Conservation (phyloP, 2,113 vertebrate species). For the Candoia aspera region DNA sequence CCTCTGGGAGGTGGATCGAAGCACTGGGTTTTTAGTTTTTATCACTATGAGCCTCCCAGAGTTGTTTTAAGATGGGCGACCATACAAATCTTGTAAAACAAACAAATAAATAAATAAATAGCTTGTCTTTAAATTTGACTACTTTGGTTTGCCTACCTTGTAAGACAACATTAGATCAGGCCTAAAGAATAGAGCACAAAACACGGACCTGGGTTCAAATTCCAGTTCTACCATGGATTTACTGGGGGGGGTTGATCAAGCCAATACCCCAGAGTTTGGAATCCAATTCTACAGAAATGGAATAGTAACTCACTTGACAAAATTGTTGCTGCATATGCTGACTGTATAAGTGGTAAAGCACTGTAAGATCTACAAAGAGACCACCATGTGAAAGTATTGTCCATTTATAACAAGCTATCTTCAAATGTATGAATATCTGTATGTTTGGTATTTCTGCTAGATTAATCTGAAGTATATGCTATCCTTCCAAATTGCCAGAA, state of each 20-base stretch:
- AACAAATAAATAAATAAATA: not conserved
- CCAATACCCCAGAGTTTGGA: too few species aligned
- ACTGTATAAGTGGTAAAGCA: not conserved
- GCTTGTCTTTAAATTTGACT: not conserved
- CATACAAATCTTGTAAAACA: not conserved
- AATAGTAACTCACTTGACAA: not conserved
- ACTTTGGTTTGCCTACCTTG: not conserved
- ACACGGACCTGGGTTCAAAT: not conserved
- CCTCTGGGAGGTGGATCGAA: not conserved
- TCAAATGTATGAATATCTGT: not conserved
- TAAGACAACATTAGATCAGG: not conserved
- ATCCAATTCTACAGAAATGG: not conserved
- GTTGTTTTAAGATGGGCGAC: not conserved
- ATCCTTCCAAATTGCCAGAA: not conserved
- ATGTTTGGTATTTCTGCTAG: not conserved
- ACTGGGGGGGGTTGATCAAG: not conserved
- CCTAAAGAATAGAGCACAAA: not conserved
- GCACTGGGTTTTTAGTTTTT: not conserved
- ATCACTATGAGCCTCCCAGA: not conserved
- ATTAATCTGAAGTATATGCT: not conserved
- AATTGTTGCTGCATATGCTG: not conserved
- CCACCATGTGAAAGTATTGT: not conserved
- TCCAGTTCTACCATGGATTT: not conserved
- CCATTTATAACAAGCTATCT: not conserved
- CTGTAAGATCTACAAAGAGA: not conserved